phyloP scores from a whole-genome alignment of 2,113 vertebrate genomes.

The Galemys pyrenaicus region DNA sequence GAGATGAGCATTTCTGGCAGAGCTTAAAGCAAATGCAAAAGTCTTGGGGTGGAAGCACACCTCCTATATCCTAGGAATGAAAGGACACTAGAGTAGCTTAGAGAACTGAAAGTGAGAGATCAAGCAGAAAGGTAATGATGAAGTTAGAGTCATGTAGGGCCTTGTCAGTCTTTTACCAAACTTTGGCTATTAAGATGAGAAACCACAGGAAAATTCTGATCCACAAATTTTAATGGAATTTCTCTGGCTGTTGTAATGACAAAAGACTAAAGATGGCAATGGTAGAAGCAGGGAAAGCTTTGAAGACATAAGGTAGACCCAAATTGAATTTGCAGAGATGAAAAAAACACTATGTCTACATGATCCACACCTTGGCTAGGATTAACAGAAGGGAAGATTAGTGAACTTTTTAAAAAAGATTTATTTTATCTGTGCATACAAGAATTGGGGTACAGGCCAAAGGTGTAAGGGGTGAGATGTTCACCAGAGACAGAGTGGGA shows the following conservation, averaged over 20 bases:
- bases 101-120: background rate
- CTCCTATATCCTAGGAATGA: background rate
- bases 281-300: background rate
- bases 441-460: too few species aligned
- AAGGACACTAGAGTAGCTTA: background rate
- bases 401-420: background rate
- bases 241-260: background rate
- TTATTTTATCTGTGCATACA: too few species aligned
- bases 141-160: background rate
- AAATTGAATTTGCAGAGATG: background rate
- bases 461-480: too few species aligned
- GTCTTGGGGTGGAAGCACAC: background rate
- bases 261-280: background rate
- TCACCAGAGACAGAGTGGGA: too few species aligned
- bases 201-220: background rate
- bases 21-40: background rate
- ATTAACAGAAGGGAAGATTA: background rate
- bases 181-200: background rate
- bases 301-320: background rate
- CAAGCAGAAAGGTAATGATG: background rate
- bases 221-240: background rate
- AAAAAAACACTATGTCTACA: background rate
- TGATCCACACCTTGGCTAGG: background rate
- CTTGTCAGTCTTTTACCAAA: background rate
- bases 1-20: background rate